Base-by-base conservation (phyloP, 2,888 invertebrate species). In the Stenchaetothrips biformis region DNA sequence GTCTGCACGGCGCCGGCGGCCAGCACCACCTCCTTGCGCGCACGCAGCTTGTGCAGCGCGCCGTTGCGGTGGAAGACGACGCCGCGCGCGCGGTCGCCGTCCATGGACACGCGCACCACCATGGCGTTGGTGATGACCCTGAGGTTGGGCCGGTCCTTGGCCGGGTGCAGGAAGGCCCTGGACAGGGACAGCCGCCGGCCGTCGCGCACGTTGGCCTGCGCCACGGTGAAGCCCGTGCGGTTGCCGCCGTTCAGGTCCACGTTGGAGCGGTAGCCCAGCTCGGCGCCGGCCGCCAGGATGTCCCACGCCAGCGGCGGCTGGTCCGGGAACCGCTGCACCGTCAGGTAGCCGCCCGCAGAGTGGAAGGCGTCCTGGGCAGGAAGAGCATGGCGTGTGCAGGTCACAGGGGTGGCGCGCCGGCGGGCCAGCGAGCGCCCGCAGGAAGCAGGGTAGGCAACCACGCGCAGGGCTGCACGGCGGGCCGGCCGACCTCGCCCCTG, bases 221-320 rank as follows among this genome's bases (percentile, higher is more conserved):
- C 91, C 79, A 92, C 89, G 0, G 91, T 89, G 85, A 92, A 92
- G 9, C 92, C 93, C 0, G 89, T 89, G 84, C 88, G 87, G 8
- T 89, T 87, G 8, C 89, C 89, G 1, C 92, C 92, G 83, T 92
- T 92, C 21, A 92, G 87, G 85, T 93, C 93, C 80, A 89, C 89
- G 47, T 89, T 90, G 7, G 91, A 88, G 0, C 91, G 90, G 83
- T 89, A 91, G 0, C 92, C 92, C 37, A 89, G 86, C 85, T 93
- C 91, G 80, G 88, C 87, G 0, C 90, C 90, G 0, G 91, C 92
- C 1, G 88, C 86, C 7, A 93, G 88, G 80, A 93, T 88, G 83
- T 92, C 92, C 81, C 90, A 87, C 0, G 91, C 90, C 59, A 92
- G 88, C 80, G 88, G 87, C 0, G 92, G 92, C 77, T 90, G 90